Evolutionary conservation across 2,113 vertebrate genomes (phyloP), one percentile per base, ranked within the genome.

Genomic region (Erythrocercus mccallii): DNA sequence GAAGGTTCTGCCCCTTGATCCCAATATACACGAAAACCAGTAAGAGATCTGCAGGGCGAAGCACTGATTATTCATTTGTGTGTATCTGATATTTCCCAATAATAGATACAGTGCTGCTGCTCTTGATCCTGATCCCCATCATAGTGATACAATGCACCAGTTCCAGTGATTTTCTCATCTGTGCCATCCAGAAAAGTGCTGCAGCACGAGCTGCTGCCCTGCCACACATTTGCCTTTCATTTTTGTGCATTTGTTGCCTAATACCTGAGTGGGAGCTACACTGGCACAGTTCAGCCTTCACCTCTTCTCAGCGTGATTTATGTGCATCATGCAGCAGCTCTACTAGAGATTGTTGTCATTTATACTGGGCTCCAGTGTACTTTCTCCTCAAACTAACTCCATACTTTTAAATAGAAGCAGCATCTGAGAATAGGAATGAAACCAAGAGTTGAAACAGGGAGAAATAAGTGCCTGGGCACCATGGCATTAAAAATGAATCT

Each of bases 151-250:
- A 64, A 56, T 37, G 53, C 56, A 62, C 74, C 50, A 65, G 10
- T 62, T 69, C 40, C 31, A 37, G 42, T 0, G 0, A 40, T 53
- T 61, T 87, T 76, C 45, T 61, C 68, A 50, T 50, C 38, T 51
- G 44, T 53, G 87, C 30, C 21, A 4, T 48, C 70, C 42, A 30
- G 45, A 56, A 79, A 81, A 57, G 37, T 89, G 82, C 60, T 68
- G 64, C 45, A 21, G 70, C 15, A 48, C 0, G 0, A 91, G 60
- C 70, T 0, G 0, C 0, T 9, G 37, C 54, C 45, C 37, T 0
- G 0, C 40, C 44, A 13, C 3, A 22, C 11, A 5, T 31, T 83
- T 14, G 5, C 33, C 51, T 71, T 76, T 65, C 25, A 25, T 54
- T 61, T 91, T 73, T 8, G 4, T 45, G 44, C 78, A 33, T 79